Evolutionary conservation across 2,113 vertebrate genomes (phyloP), one percentile per base, ranked within the genome.

Genomic region (Embiotoca jacksoni): DNA sequence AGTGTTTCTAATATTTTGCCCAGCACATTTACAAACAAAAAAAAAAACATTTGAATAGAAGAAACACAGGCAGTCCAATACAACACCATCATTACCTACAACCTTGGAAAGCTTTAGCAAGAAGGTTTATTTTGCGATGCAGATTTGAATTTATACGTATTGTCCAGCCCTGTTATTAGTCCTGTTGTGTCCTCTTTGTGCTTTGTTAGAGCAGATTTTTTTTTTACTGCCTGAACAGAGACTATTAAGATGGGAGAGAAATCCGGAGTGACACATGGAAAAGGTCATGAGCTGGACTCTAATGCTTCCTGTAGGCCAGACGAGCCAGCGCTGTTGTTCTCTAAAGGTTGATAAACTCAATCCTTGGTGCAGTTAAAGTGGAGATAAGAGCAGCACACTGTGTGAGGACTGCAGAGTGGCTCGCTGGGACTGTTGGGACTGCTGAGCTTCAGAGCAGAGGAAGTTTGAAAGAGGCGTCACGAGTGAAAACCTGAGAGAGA

Each of bases 401-500:
- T 46, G 59, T 56, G 5, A 63, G 59, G 35, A 68, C 32, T 14
- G 16, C 7, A 54, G 36, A 81, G 70, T 9, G 71, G 65, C 54
- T 75, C 69, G 64, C 60, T 61, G 73, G 55, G 78, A 65, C 66
- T 33, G 64, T 11, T 63, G 70, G 60, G 72, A 59, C 39, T 15
- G 33, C 63, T 63, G 58, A 59, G 75, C 70, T 72, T 64, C 6
- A 62, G 80, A 73, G 49, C 75, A 32, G 52, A 37, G 57, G 59
- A 76, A 70, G 75, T 84, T 85, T 80, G 74, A 77, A 69, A 60
- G 82, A 79, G 57, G 55, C 63, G 14, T 60, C 1, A 39, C n/a
- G 10, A 82, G 73, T 44, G 13, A 80, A 86, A 76, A 77, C 67
- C 72, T 76, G 83, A 78, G 81, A 76, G 67, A 84, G 84, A 86